Conservation (phyloP, 2,797 vertebrate genomes). For the Myotis planiceps region DNA sequence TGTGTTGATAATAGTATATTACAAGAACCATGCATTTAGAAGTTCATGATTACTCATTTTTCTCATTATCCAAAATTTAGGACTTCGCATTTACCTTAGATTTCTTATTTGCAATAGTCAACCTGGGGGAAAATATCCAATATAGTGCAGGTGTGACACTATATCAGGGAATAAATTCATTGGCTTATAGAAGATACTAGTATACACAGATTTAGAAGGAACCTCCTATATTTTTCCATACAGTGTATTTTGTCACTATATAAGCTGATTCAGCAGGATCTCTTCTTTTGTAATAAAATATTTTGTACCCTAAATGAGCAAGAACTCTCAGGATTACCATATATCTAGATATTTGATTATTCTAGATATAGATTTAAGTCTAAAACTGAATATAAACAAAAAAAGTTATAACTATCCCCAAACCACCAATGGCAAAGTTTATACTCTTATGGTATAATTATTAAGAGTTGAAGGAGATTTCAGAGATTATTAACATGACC, state of each 20-base stretch:
- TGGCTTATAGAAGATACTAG: neutral
- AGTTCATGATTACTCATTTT: neutral
- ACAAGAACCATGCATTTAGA: neutral
- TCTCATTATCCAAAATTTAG: neutral
- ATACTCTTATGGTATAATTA: neutral
- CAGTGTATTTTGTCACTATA: neutral
- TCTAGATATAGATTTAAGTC: neutral
- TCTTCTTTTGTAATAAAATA: neutral
- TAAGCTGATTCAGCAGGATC: neutral
- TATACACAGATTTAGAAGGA: neutral
- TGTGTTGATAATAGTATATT: neutral
- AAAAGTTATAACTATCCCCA: neutral
- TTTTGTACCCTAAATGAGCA: neutral
- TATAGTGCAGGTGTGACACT: neutral
- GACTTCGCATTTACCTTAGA: neutral
- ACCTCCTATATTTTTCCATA: neutral
- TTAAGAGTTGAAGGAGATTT: neutral
- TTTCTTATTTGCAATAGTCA: neutral
- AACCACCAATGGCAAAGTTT: neutral
- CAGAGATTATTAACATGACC: neutral
- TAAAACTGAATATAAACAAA: neutral
- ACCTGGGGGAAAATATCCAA: neutral
- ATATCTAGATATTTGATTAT: neutral
- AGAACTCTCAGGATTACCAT: neutral
- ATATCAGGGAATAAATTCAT: neutral